Evolutionary conservation across 2,888 invertebrate species (phyloP).

Genomic region (Aelia acuminata): DNA sequence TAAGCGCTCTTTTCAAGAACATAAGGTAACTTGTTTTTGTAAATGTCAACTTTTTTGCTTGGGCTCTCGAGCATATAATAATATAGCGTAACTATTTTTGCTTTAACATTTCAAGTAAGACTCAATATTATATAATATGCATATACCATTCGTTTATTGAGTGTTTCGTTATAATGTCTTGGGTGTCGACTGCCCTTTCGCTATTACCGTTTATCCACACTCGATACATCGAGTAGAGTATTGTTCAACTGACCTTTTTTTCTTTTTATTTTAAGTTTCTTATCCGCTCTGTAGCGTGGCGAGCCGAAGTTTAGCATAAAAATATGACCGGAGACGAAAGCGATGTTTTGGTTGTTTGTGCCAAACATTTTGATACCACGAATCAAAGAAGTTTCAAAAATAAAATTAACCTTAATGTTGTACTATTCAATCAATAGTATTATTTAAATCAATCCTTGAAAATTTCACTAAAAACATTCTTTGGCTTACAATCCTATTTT

Average conservation of each 20-base stretch:
- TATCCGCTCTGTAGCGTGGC: background rate
- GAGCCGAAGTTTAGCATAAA: background rate
- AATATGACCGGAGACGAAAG: background rate
- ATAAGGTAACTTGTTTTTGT: too few relatives aligned
- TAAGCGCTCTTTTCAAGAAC: too few relatives aligned
- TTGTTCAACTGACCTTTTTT: constrained; percentile 37
- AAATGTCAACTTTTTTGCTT: too few relatives aligned
- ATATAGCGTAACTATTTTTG: too few relatives aligned
- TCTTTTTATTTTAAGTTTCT: background rate
- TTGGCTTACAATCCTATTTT: too few relatives aligned
- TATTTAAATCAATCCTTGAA: too few relatives aligned
- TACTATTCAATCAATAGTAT: too few relatives aligned
- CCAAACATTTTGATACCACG: too few relatives aligned
- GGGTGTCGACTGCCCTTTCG: background rate
- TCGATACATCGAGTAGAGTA: background rate
- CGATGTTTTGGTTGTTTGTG: background rate
- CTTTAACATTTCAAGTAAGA: background rate
- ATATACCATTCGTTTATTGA: background rate
- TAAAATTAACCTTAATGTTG: too few relatives aligned
- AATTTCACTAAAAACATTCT: too few relatives aligned
- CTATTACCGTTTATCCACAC: constrained; percentile 45
- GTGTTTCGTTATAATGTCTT: background rate
- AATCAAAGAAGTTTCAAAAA: too few relatives aligned
- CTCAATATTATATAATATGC: constrained; percentile 12
- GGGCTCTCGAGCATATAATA: too few relatives aligned